Evolutionary conservation across 1,140 invertebrate genomes (phyloP).

Genomic region (Cydia amplana): DNA sequence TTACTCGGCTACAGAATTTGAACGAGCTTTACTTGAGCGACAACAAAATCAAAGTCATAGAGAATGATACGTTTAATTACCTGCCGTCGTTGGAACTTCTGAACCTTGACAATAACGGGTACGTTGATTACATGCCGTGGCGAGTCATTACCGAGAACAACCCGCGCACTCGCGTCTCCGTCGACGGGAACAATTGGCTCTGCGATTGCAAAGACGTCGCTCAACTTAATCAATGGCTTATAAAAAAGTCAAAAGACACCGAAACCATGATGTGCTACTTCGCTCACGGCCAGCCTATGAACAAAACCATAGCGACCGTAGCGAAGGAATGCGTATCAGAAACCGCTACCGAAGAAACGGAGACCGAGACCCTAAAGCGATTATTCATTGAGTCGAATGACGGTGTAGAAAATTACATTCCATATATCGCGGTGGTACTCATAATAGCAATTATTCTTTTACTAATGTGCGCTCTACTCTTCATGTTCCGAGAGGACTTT

Average conservation of each 20-base stretch:
- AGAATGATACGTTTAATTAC: constrained; percentile 88
- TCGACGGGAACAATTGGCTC: constrained; percentile 87
- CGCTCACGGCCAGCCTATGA: constrained; percentile 70
- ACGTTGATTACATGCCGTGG: constrained; percentile 89
- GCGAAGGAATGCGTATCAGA: constrained; percentile 77
- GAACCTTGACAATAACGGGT: constrained; percentile 89
- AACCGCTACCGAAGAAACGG: constrained; percentile 70
- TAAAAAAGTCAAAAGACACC: constrained; percentile 77
- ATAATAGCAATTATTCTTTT: constrained; percentile 87
- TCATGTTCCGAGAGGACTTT: constrained; percentile 91
- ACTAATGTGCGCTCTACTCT: constrained; percentile 87
- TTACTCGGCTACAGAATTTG: constrained; percentile 85
- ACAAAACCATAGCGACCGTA: constrained; percentile 73
- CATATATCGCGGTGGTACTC: constrained; percentile 88
- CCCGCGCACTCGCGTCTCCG: constrained; percentile 81
- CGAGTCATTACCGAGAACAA: constrained; percentile 79
- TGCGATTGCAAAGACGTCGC: constrained; percentile 85
- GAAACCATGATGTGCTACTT: constrained; percentile 75
- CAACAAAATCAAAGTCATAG: constrained; percentile 87
- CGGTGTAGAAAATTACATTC: constrained; percentile 84
- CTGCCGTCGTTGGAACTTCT: constrained; percentile 87
- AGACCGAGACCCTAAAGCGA: constrained; percentile 79
- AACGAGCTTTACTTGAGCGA: constrained; percentile 90
- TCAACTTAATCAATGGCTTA: constrained; percentile 83
- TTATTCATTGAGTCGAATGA: constrained; percentile 78